These are phyloP conservation scores for Pseudopleuronectes americanus DNA, from an alignment of 2,797 vertebrate genomes.

Conservation along the genomic window DNA sequence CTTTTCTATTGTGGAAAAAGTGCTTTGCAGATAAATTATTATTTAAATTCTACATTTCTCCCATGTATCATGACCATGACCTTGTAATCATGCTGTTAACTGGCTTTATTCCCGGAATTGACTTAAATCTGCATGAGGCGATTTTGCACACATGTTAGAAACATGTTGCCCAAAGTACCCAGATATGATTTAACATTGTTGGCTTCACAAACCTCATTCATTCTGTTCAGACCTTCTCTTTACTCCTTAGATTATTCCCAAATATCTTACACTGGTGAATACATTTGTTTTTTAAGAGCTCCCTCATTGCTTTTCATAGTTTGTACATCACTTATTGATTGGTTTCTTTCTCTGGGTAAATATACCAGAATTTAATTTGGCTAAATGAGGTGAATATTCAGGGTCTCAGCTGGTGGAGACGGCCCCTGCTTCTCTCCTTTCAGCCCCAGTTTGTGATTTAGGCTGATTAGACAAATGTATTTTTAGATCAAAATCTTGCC, in stretches of 20 bases:
- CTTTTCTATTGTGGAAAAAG: conserved; percentile 6
- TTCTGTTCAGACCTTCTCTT: neutral
- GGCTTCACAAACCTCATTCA: neutral
- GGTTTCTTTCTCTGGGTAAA: conserved; percentile 5
- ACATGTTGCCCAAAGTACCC: neutral
- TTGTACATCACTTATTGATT: conserved; percentile 16
- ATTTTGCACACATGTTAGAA: neutral
- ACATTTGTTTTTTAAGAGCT: neutral
- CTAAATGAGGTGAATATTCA: conserved; percentile 1
- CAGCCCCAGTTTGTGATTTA: conserved; percentile 45
- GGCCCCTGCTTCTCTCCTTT: conserved; percentile 11
- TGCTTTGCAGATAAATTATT: neutral
- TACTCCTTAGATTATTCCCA: conserved; percentile 6
- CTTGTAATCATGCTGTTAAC: conserved; percentile 18
- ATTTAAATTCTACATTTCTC: neutral
- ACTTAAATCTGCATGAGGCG: conserved; percentile 27
- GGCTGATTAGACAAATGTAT: conserved; percentile 59
- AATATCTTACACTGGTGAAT: neutral
- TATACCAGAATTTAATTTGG: neutral
- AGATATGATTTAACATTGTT: neutral
- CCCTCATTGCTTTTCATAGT: neutral
- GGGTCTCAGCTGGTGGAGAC: conserved; percentile 19
- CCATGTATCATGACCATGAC: conserved; percentile 44
- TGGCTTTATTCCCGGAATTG: conserved; percentile 27
- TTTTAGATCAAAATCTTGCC: conserved; percentile 58